Conservation (phyloP, 2,113 vertebrate species). For the Spizaetus ornatus region DNA sequence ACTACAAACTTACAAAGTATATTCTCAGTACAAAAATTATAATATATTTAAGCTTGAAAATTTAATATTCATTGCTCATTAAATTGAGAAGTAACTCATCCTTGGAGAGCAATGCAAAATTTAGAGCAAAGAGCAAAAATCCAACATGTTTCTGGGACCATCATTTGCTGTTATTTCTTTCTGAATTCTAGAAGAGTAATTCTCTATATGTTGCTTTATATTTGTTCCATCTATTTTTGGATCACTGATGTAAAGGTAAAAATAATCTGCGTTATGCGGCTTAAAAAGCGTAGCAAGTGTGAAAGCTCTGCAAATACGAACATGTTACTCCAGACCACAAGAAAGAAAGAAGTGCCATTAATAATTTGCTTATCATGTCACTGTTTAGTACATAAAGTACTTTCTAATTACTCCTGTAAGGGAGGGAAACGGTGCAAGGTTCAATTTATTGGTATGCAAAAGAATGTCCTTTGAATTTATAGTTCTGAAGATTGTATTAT, state of each 20-base stretch:
- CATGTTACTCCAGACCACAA: neutral
- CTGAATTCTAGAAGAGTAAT: neutral
- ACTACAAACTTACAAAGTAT: neutral
- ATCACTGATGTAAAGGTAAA: neutral
- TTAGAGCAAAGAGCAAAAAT: neutral
- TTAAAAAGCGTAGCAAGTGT: neutral
- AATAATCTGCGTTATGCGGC: neutral
- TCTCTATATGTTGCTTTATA: neutral
- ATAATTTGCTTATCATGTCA: neutral
- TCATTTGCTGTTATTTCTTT: neutral
- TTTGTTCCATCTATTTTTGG: neutral
- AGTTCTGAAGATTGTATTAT: neutral
- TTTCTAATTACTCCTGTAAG: neutral
- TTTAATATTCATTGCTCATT: neutral
- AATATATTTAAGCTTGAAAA: neutral
- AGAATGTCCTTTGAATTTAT: neutral
- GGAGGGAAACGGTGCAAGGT: neutral
- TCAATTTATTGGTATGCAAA: neutral
- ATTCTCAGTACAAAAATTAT: neutral
- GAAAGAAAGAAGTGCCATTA: neutral
- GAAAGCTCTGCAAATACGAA: neutral
- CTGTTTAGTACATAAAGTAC: neutral
- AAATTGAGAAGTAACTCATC: neutral
- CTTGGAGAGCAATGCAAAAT: neutral
- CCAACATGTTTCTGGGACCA: neutral